These are phyloP conservation scores for Chloroceryle aenea DNA, from an alignment of 2,113 vertebrate species.

Conservation along the genomic window DNA sequence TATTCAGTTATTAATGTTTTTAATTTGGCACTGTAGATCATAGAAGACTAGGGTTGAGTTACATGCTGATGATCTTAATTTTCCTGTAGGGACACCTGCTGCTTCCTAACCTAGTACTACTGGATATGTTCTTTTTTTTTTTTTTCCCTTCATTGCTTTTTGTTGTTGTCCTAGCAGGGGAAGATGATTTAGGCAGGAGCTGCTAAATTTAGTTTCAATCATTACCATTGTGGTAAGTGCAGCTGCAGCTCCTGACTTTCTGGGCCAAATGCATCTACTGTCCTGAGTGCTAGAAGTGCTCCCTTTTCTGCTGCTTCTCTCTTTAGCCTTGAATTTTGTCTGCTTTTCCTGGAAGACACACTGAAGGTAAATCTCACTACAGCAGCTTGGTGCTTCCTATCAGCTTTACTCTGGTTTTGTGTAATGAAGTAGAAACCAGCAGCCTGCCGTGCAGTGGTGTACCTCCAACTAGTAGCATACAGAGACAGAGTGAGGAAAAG, in stretches of 20 bases:
- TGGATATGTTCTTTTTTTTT: not conserved
- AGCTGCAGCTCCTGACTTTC: not conserved
- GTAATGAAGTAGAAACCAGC: not conserved
- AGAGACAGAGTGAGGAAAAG: not conserved
- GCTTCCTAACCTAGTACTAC: not conserved
- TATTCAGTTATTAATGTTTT: not conserved
- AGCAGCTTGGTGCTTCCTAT: not conserved
- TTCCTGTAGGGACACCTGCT: not conserved
- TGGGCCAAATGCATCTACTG: not conserved
- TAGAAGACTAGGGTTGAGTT: not conserved
- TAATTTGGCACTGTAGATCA: not conserved
- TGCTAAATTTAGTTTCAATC: slow-evolving; percentile 6
- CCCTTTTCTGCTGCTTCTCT: not conserved
- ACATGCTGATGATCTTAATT: not conserved
- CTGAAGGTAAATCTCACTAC: not conserved
- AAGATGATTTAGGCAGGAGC: not conserved
- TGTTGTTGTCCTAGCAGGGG: not conserved
- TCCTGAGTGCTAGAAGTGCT: not conserved
- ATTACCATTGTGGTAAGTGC: not conserved
- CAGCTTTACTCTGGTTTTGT: not conserved
- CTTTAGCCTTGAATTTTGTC: not conserved
- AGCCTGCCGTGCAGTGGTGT: not conserved
- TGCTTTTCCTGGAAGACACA: not conserved
- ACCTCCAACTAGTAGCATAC: not conserved
- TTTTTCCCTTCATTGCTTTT: not conserved